Evolutionary conservation across 2,113 vertebrate species (phyloP), one percentile per base, ranked within the genome.

Genomic region (Anoplopoma fimbria): DNA sequence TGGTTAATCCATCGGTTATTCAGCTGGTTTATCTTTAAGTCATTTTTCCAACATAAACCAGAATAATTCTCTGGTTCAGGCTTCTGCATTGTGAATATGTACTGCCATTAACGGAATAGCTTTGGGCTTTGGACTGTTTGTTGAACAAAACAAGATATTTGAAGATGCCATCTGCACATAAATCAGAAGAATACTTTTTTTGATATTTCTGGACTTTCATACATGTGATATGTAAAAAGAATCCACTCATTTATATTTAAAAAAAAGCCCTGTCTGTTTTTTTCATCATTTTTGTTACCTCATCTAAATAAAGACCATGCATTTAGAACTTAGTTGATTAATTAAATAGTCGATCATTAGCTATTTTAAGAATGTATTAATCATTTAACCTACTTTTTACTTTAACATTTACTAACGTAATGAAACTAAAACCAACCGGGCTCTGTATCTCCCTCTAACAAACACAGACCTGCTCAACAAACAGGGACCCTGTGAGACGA

Each of bases 391-490:
- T 42, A 23, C 13, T 64, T 40, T 65, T 64, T 13, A 25, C 10
- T 64, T 25, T 40, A n/a, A 15, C 36, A 25, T 40, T 9, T 49
- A 29, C 7, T 38, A 13, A 42, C 34, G 60, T 29, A 10, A 14
- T 13, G 9, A 67, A 9, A 47, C 42, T n/a, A n/a, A 47, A 17
- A 17, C 17, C 2, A 17, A 55, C 21, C 25, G n/a, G 6, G 38
- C 13, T 29, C 47, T 47, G 0, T 61, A 0, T 27, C 42, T 31
- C 19, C 6, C 38, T 47, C 33, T 21, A 51, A 34, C 14, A 77
- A 75, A 71, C 25, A 1, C 57, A 75, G 27, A 74, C 17, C 12
- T 34, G 58, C 63, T 40, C 9, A n/a, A 75, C 49, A 49, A 67
- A 83, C 25, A 14, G 63, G 3, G 34, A 23, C 27, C 21, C 47